Percentiles rank a stretch among this genome's conserved stretches.
These are phyloP conservation scores for Poeciliopsis paucimaculata DNA, from an alignment of 2,797 vertebrate genomes.

Conservation along the genomic window DNA sequence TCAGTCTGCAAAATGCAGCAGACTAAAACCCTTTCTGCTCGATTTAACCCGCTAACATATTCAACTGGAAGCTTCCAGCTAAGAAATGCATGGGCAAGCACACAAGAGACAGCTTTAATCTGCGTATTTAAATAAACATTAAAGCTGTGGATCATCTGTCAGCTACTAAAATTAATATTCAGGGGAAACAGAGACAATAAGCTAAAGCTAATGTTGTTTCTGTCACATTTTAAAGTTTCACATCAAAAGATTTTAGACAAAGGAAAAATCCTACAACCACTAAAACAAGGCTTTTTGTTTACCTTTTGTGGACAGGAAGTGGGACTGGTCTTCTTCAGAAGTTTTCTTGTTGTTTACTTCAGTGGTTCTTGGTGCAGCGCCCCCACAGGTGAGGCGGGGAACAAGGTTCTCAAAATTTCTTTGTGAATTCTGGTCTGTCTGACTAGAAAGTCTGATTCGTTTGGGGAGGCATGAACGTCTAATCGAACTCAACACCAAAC, in stretches of 20 bases:
- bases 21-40: constrained; percentile 49
- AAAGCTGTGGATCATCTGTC: constrained; percentile 43
- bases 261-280: too few species aligned
- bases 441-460: too few species aligned
- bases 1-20: constrained; percentile 21
- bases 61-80: constrained; percentile 47
- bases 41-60: constrained; percentile 60
- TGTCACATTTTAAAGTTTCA: not conserved
- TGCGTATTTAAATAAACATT: constrained; percentile 57
- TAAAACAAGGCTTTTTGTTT: too few species aligned
- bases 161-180: constrained; percentile 49
- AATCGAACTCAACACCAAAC: too few species aligned
- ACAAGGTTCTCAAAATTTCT: too few species aligned
- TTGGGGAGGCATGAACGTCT: too few species aligned
- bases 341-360: too few species aligned
- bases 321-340: too few species aligned
- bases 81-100: constrained; percentile 56
- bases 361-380: too few species aligned
- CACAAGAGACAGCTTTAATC: constrained; percentile 50
- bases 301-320: too few species aligned
- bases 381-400: too few species aligned
- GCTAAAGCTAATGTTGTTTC: not conserved
- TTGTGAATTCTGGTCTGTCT: too few species aligned
- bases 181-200: constrained; percentile 6
- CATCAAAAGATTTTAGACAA: not conserved